Evolutionary conservation across 2,113 vertebrate genomes (phyloP), one percentile per base, ranked within the genome.

Genomic region (Ammodramus savannarum): DNA sequence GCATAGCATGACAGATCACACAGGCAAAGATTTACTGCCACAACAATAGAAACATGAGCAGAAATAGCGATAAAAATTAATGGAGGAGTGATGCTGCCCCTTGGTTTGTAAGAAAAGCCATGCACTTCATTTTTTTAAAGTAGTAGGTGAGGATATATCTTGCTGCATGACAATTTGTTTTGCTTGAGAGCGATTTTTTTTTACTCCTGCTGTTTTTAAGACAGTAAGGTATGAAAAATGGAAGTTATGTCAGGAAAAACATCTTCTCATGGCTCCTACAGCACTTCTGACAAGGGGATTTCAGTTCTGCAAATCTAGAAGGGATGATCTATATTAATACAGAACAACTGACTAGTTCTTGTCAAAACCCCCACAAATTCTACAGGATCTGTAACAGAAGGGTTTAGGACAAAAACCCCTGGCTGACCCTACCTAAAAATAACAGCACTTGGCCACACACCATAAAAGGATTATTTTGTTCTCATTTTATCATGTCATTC

Each of bases 1-100:
- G 41, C 18, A 0, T 7, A 85, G 66, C 34, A 90, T 29, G 58
- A 89, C 44, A 57, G 77, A 94, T 44, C 69, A 39, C 81, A 62
- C 2, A 2, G 32, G 38, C 46, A 87, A 90, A 96, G 59, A 89
- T 69, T 87, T 91, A 83, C 43, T 82, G 57, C 49, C 65, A 58
- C 58, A 57, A 46, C 58, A 89, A 58, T 2, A 62, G 71, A 92
- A 89, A 91, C 9, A 43, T 5, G 22, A 55, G 66, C 38, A 87
- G 62, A 69, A 89, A 69, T 27, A 82, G 34, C n/a, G 71, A 61
- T 57, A 93, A 94, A 94, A 93, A 87, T 54, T 65, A 91, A 82
- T 21, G 71, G 13, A 73, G 55, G 62, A 62, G 12, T 58, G 51
- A 69, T 51, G 41, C 18, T 76, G 46, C 26, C 46, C 51, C 52